Base-by-base conservation (phyloP, 2,113 vertebrate genomes). In the Heteronetta atricapilla region DNA sequence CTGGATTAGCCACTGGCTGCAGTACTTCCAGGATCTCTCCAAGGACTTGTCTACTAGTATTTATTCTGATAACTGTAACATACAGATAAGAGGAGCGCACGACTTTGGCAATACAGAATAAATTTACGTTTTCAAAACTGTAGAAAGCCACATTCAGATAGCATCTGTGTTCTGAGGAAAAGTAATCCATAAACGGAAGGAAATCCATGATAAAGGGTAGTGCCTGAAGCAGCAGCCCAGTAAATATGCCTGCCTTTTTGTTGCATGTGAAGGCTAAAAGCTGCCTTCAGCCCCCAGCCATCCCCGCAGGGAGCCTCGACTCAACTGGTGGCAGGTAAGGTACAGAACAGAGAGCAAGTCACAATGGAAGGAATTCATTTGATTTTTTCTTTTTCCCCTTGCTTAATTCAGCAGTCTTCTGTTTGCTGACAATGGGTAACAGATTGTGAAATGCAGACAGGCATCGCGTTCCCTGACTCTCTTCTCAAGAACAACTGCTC, bases 31-130 rank as follows among this genome's bases (percentile, higher is more conserved):
- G 70, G 52, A 89, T 95, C 90, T 94, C 97, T 97, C 96, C 10
- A 62, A 86, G 83, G 95, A 85, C 92, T 92, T 88, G 80, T 96
- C 95, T 93, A 72, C 89, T 95, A 58, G 94, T 97, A 94, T 97
- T 98, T 97, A 96, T 97, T 96, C 94, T 93, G 93, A 93, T 22
- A 84, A 97, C 87, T 96, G 90, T 81, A 96, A 95, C 95, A 74
- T 79, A 67, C 84, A 96, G 97, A 98, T 97, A 98, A 97, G 90
- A 95, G 79, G 84, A 95, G 75, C 69, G 58, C 23, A n/a, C 14
- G 56, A 74, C 13, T 44, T 74, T 79, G 82, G 69, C 72, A 93
- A 93, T 31, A 36, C 70, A 79, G 96, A 96, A 94, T 95, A 94
- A 85, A 97, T 97, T 97, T 96, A 83, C 90, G 89, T 97, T 96